Evolutionary conservation across 2,797 vertebrate species (phyloP).

Genomic region (Anguilla marmorata): DNA sequence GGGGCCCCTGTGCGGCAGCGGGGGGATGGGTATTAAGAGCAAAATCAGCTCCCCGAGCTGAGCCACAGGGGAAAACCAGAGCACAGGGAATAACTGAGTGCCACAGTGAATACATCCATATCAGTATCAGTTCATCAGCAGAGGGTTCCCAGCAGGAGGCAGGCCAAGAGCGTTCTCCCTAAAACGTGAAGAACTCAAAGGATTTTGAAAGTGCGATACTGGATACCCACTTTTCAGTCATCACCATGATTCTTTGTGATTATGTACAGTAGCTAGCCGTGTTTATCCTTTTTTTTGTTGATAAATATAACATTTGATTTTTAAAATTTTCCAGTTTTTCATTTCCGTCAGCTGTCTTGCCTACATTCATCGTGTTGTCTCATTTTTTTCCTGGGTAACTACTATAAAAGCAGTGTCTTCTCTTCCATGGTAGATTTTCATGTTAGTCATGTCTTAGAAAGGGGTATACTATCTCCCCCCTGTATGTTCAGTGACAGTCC

Average conservation of each 20-base stretch:
- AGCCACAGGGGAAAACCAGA: background rate
- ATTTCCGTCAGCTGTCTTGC: background rate
- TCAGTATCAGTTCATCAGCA: background rate
- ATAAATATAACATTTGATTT: background rate
- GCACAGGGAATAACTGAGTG: background rate
- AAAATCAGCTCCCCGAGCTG: background rate
- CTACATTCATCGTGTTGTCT: background rate
- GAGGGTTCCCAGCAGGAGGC: background rate
- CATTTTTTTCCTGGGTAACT: background rate
- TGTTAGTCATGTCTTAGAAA: background rate
- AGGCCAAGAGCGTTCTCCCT: background rate
- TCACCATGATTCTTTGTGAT: background rate
- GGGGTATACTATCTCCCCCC: no score
- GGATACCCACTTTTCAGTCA: background rate
- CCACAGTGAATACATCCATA: background rate
- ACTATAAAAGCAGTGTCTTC: background rate
- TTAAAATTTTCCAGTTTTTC: background rate
- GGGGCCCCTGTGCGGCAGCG: background rate
- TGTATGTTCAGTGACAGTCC: no score
- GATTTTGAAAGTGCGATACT: background rate
- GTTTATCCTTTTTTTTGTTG: background rate
- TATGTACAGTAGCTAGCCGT: background rate
- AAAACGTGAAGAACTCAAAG: background rate
- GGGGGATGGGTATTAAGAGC: background rate
- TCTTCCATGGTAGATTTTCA: background rate